A percentile compares a stretch with the other conserved stretches of the same genome.
Conservation (phyloP, 2,888 invertebrate genomes). For the Drosophila pseudotakahashii region DNA sequence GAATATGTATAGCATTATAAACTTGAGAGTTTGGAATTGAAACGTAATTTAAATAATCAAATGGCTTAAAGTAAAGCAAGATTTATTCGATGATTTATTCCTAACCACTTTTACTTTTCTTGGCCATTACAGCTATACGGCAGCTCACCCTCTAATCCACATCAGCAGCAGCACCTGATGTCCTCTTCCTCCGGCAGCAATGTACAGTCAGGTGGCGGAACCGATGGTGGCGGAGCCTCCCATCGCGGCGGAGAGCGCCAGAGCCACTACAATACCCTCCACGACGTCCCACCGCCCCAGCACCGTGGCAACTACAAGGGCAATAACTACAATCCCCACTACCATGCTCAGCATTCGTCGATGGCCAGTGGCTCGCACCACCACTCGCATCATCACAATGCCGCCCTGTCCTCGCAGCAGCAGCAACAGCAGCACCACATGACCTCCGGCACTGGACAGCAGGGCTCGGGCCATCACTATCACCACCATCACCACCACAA, state of each 20-base stretch:
- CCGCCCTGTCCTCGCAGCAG: slow-evolving; percentile 63
- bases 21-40: neutral
- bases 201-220: slow-evolving; percentile 56
- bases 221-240: slow-evolving; percentile 51
- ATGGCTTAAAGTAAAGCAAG: neutral
- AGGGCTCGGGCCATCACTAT: slow-evolving; percentile 58
- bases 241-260: slow-evolving; percentile 51
- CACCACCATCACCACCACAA: slow-evolving; percentile 71
- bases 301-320: slow-evolving; percentile 82
- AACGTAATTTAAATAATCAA: neutral
- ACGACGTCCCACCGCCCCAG: slow-evolving; percentile 61
- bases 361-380: slow-evolving; percentile 68
- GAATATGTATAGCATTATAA: neutral
- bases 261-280: slow-evolving; percentile 67
- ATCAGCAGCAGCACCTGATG: slow-evolving; percentile 66
- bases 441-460: slow-evolving; percentile 53
- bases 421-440: slow-evolving; percentile 62
- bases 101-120: neutral
- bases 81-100: neutral
- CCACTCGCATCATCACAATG: slow-evolving; percentile 62
- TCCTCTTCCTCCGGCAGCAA: slow-evolving; percentile 61
- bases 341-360: slow-evolving; percentile 77
- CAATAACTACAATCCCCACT: slow-evolving; percentile 81
- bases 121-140: slow-evolving; percentile 62
- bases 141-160: slow-evolving; percentile 57